A percentile compares a stretch with the other conserved stretches of the same genome.
Conservation (phyloP, 2,797 vertebrate species). For the Trichosurus vulpecula region DNA sequence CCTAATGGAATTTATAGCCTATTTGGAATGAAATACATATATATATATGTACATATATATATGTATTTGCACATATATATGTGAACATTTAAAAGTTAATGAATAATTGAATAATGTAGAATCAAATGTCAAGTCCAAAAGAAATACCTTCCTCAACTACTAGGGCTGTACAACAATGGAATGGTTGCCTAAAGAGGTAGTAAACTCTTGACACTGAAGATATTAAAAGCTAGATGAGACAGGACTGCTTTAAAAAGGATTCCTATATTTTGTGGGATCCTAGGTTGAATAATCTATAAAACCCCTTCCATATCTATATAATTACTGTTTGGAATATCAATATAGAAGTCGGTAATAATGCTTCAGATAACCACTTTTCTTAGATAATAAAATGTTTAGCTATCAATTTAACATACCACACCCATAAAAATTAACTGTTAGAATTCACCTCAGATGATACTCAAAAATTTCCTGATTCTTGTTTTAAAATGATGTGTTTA, state of each 20-base stretch:
- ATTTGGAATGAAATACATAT: conserved; percentile 16
- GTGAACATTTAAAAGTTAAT: neutral
- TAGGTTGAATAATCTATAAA: neutral
- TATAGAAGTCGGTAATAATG: neutral
- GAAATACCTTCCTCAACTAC: neutral
- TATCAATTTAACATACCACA: neutral
- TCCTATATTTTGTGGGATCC: neutral
- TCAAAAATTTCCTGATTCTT: neutral
- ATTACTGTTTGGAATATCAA: neutral
- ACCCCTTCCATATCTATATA: neutral
- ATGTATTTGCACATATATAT: too few relatives aligned
- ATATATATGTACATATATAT: too few relatives aligned
- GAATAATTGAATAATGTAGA: neutral
- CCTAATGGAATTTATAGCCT: conserved; percentile 1
- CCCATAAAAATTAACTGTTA: neutral
- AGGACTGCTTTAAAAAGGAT: neutral
- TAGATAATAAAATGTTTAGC: neutral
- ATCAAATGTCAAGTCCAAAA: neutral
- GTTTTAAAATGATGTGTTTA: neutral
- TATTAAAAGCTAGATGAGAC: neutral
- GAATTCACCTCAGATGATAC: neutral
- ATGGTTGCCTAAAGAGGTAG: neutral
- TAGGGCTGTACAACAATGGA: neutral
- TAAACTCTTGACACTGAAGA: neutral
- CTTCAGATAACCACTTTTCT: neutral